Evolutionary conservation across 2,113 vertebrate species (phyloP).

Genomic region (Protobothrops mucrosquamatus): DNA sequence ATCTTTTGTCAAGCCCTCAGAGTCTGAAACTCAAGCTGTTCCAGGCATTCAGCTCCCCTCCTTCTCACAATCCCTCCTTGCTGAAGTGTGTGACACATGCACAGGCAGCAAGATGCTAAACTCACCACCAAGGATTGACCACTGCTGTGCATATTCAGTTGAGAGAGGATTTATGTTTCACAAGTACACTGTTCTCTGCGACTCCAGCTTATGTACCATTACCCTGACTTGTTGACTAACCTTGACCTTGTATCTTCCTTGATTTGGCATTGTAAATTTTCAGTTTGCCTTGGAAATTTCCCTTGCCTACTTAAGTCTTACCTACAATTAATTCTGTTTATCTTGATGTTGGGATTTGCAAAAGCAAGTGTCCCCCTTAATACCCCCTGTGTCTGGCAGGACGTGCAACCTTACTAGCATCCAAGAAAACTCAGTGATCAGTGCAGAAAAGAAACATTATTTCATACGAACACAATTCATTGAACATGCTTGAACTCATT

Average conservation of each 20-base stretch:
- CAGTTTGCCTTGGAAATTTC: neutral
- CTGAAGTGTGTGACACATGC: neutral
- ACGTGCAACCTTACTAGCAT: neutral
- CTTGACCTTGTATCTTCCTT: neutral
- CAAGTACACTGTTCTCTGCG: neutral
- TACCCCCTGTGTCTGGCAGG: neutral
- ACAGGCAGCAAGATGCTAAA: neutral
- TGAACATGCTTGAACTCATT: neutral
- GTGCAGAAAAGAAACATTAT: neutral
- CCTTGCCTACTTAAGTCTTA: neutral
- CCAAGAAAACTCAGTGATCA: neutral
- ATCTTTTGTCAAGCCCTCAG: neutral
- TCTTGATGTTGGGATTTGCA: neutral
- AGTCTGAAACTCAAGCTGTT: neutral
- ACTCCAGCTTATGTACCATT: neutral
- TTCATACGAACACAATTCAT: neutral
- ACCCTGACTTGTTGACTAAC: neutral
- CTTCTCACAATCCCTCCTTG: neutral
- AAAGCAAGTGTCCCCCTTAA: neutral
- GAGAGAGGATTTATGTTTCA: neutral
- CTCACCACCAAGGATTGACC: neutral
- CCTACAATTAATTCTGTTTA: neutral
- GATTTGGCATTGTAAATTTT: neutral
- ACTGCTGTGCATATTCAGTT: neutral
- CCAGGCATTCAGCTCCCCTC: neutral